Conservation (phyloP, 2,888 invertebrate genomes). For the Abrostola tripartita region DNA sequence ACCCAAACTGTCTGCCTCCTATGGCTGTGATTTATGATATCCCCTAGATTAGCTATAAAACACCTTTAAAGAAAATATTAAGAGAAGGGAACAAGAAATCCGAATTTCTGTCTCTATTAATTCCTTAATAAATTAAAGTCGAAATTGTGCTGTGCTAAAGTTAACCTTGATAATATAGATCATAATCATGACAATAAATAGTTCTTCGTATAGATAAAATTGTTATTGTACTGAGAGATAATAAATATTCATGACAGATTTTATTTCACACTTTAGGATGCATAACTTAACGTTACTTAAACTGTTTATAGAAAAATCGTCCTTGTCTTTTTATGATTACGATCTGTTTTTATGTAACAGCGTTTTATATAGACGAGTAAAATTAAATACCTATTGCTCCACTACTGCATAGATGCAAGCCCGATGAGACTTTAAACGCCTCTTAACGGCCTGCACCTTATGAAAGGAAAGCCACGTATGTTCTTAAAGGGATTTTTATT, state of each 20-base stretch:
- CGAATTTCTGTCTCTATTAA: slow-evolving; percentile 27
- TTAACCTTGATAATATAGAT: no score
- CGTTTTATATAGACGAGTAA: not conserved
- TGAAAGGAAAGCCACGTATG: not conserved
- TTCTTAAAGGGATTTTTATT: slow-evolving; percentile 16
- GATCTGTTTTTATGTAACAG: no score
- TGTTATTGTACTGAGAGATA: no score
- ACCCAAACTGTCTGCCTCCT: slow-evolving; percentile 24
- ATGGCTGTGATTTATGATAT: slow-evolving; percentile 49
- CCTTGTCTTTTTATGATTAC: no score
- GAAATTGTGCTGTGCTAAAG: no score
- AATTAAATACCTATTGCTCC: not conserved
- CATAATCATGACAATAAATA: no score
- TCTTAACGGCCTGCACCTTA: not conserved
- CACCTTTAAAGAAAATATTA: slow-evolving; percentile 33
- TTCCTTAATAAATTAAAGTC: not conserved
- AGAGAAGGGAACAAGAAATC: slow-evolving; percentile 13
- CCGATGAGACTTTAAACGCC: not conserved
- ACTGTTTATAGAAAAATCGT: no score
- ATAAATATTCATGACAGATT: no score
- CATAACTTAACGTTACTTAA: no score
- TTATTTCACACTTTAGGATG: no score
- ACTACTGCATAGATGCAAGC: not conserved
- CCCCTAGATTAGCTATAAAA: slow-evolving; percentile 43
- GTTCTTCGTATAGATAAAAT: no score